Conservation (phyloP, 1,140 invertebrate genomes). For the Hypsibius dujardini region DNA sequence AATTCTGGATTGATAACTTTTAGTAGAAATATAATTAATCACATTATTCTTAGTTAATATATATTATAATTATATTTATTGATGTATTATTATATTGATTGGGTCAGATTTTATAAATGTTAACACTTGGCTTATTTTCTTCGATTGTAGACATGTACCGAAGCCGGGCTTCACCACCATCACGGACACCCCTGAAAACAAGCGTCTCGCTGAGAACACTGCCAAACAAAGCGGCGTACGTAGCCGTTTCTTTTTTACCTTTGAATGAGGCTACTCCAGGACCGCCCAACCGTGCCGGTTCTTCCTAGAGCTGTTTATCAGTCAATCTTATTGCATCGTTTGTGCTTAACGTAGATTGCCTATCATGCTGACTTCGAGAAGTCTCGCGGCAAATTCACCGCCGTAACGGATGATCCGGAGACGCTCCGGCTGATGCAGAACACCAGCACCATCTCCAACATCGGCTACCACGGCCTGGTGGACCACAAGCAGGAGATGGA, state of each 20-base stretch:
- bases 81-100: too few relatives aligned
- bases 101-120: too few relatives aligned
- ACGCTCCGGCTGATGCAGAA: conserved; percentile 79
- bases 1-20: too few relatives aligned
- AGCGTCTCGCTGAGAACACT: conserved; percentile 88
- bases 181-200: conserved; percentile 86
- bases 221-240: conserved; percentile 85
- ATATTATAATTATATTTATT: too few relatives aligned
- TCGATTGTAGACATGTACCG: conserved; percentile 68
- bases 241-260: conserved; percentile 19
- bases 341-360: conserved; percentile 43
- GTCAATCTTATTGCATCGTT: background rate
- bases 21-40: too few relatives aligned
- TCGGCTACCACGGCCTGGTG: conserved; percentile 79
- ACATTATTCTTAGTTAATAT: too few relatives aligned
- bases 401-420: conserved; percentile 61
- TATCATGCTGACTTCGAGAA: conserved; percentile 98
- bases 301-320: too few relatives aligned
- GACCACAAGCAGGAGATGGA: conserved; percentile 52
- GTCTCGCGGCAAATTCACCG: conserved; percentile 47
- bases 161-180: conserved; percentile 89
- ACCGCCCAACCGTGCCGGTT: too few relatives aligned
- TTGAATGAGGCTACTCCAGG: background rate
- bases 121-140: too few relatives aligned
- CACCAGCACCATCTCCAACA: conserved; percentile 72